Base-by-base conservation (phyloP, 2,113 vertebrate genomes). In the Lepus americanus region DNA sequence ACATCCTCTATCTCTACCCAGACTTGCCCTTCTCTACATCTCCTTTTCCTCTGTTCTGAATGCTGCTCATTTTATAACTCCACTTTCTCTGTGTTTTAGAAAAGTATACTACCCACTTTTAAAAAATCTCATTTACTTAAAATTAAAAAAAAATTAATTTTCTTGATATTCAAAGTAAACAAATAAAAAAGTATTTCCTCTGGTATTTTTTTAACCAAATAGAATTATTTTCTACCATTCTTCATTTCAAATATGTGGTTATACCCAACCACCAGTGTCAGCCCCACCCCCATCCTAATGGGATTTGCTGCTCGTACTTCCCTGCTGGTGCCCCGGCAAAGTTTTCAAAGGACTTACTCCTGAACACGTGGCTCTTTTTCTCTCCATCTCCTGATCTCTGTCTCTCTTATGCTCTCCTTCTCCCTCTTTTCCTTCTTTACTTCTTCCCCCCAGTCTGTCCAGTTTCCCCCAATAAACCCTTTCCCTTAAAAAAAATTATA, bases 151-250 rank as follows among this genome's bases (percentile, higher is more conserved):
- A 44, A 44, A 31, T 53, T 90, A 39, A 20, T 91, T 93, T 76
- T 27, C 51, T 94, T 61, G 22, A 55, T 73, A 94, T 53, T 92
- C 39, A 88, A 70, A 90, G 39, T 16, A 74, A 92, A 36, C 44
- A 66, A 67, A 36, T 39, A 64, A 66, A 9, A 9, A 72, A 85
- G 36, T 53, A 61, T 87, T 63, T 73, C 64, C 14, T 61, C 53
- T 78, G 93, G 81, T 64, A 79, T 95, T 77, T 91, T 91, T 69
- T 29, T 9, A 84, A 88, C 76, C 59, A 66, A 22, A 31, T 4
- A 84, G 31, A 63, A 81, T 53, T 59, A 2, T 85, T 91, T 94
- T 76, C 44, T 53, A 70, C n/a, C n/a, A 55, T 25, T 53, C 67
- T 80, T 92, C 36, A 85, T 9, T 77, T 96, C 29, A 70, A 29